A percentile compares a stretch with the other conserved stretches of the same genome.
Evolutionary conservation across 1,140 invertebrate genomes (phyloP).

Genomic region (Schlechtendalia chinensis): DNA sequence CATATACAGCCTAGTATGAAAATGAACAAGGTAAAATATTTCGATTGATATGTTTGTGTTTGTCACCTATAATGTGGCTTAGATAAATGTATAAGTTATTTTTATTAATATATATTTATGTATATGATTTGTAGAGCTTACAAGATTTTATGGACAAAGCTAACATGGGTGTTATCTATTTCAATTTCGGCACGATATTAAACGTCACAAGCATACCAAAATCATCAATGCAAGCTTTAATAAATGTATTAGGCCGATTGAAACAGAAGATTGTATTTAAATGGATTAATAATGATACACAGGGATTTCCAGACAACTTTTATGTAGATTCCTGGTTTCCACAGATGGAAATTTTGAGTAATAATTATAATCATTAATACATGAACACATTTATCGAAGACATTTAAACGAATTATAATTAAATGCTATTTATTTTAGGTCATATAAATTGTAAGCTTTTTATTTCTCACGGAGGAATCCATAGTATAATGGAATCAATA

Average conservation of each 20-base stretch:
- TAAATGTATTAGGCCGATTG: constrained; percentile 30
- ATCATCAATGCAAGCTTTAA: neutral
- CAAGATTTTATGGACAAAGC: constrained; percentile 52
- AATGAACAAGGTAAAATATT: constrained; percentile 51
- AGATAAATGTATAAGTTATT: too few relatives aligned
- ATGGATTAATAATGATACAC: constrained; percentile 37
- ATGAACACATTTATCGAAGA: too few relatives aligned
- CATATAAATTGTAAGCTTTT: constrained; percentile 59
- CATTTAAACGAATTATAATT: too few relatives aligned
- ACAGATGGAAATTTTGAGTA: constrained; percentile 47
- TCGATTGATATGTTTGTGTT: neutral
- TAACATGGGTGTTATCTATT: constrained; percentile 53
- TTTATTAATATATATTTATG: too few relatives aligned
- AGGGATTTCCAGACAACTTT: constrained; percentile 35
- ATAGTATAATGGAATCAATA: constrained; percentile 59
- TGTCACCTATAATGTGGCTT: too few relatives aligned
- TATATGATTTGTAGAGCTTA: constrained; percentile 12
- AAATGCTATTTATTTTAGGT: constrained; percentile 51
- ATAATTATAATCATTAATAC: neutral
- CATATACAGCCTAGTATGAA: constrained; percentile 56
- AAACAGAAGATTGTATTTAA: constrained; percentile 21
- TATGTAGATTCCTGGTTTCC: constrained; percentile 41
- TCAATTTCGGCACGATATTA: constrained; percentile 53
- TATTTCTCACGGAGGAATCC: constrained; percentile 61
- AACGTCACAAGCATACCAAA: neutral